A percentile compares a stretch with the other conserved stretches of the same genome.
Conservation (phyloP, 2,888 invertebrate genomes). For the Euzophera pinguis region DNA sequence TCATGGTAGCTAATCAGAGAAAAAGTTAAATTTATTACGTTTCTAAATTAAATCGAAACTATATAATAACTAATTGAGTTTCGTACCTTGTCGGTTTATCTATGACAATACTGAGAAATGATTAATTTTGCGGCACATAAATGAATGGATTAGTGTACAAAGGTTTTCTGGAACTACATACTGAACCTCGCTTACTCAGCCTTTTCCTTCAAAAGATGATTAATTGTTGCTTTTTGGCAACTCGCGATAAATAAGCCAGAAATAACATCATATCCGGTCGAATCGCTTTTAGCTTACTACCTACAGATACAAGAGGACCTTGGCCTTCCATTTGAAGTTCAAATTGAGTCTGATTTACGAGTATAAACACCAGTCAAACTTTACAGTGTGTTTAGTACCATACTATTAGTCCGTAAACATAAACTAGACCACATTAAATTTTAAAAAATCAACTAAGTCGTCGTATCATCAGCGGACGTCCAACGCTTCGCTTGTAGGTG, state of each 20-base stretch:
- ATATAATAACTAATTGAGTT: background rate
- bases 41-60: background rate
- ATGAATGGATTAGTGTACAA: slow-evolving; percentile 1
- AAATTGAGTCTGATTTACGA: too few species aligned
- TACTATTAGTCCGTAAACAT: too few species aligned
- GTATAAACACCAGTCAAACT: too few species aligned
- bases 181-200: slow-evolving; percentile 1
- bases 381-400: too few species aligned
- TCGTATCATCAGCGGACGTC: too few species aligned
- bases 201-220: slow-evolving; percentile 8
- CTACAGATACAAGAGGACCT: background rate
- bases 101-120: background rate
- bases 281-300: background rate
- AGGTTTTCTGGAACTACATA: background rate
- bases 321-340: too few species aligned
- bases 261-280: too few species aligned
- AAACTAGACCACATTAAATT: too few species aligned
- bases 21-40: too few species aligned
- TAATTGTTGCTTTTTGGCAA: slow-evolving; percentile 7
- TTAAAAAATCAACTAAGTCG: too few species aligned
- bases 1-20: too few species aligned
- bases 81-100: slow-evolving; percentile 17
- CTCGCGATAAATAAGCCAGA: background rate
- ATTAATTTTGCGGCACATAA: slow-evolving; percentile 3
- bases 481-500: too few species aligned